Conservation (phyloP, 1,140 invertebrate species). For the Heliconius melpomene region DNA sequence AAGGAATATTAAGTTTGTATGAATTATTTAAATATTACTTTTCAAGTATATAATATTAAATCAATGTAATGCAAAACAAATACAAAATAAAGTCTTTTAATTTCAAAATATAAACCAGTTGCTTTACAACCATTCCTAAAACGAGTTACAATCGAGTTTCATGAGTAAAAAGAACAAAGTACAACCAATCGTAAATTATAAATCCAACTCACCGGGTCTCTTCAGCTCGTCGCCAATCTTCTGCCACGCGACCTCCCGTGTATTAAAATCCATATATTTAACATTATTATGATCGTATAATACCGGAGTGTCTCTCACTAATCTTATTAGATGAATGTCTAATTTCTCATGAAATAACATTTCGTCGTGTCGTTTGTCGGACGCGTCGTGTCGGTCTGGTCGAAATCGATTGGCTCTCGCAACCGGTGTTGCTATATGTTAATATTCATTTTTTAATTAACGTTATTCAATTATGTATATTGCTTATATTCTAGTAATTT, state of each 20-base stretch:
- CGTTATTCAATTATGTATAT: neutral
- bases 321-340: slow-evolving; percentile 60
- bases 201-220: slow-evolving; percentile 62
- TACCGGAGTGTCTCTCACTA: slow-evolving; percentile 60
- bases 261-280: slow-evolving; percentile 73
- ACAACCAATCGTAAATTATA: slow-evolving; percentile 55
- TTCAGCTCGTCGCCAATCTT: slow-evolving; percentile 71
- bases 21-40: too few species aligned
- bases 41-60: neutral
- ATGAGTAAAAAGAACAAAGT: slow-evolving; percentile 34
- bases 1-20: too few species aligned
- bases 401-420: slow-evolving; percentile 42
- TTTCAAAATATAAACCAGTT: neutral
- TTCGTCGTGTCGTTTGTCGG: slow-evolving; percentile 43
- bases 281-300: slow-evolving; percentile 65
- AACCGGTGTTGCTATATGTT: slow-evolving; percentile 35
- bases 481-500: neutral
- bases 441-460: neutral
- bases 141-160: slow-evolving; percentile 38
- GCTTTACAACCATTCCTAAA: slow-evolving; percentile 20
- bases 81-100: neutral
- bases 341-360: slow-evolving; percentile 64
- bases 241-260: slow-evolving; percentile 72
- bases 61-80: neutral
- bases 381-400: slow-evolving; percentile 42